phyloP scores from a whole-genome alignment of 2,888 invertebrate genomes.

The Acrobasis consociella region DNA sequence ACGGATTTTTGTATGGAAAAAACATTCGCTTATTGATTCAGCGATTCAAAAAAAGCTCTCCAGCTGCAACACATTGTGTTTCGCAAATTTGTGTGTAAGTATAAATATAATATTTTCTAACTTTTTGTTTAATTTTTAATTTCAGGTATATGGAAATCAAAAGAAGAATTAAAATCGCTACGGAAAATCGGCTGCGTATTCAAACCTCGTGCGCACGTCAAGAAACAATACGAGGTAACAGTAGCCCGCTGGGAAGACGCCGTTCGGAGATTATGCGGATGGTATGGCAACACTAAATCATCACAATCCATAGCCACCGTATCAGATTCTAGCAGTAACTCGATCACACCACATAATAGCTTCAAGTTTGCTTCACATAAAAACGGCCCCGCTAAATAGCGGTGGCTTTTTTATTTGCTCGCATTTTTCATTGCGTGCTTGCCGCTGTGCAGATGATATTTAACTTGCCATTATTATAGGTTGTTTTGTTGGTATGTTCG shows the following conservation, averaged over 20 bases:
- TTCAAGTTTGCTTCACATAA: slow-evolving; percentile 46
- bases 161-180: slow-evolving; percentile 84
- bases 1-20: no score
- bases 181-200: slow-evolving; percentile 85
- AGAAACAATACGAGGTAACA: slow-evolving; percentile 55
- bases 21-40: no score
- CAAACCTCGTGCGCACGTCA: slow-evolving; percentile 66
- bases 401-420: slow-evolving; percentile 63
- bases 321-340: slow-evolving; percentile 46
- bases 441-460: slow-evolving; percentile 62
- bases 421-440: slow-evolving; percentile 52
- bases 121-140: slow-evolving; percentile 18
- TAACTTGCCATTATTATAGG: slow-evolving; percentile 31
- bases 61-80: no score
- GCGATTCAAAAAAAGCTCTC: no score
- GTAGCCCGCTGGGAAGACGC: slow-evolving; percentile 83
- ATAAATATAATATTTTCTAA: no score
- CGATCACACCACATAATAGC: slow-evolving; percentile 48
- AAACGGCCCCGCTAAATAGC: slow-evolving; percentile 59
- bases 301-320: slow-evolving; percentile 37
- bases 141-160: slow-evolving; percentile 88
- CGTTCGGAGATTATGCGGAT: slow-evolving; percentile 79
- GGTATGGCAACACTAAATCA: slow-evolving; percentile 65
- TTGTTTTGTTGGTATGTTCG: slow-evolving; percentile 33
- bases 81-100: no score